Conservation (phyloP, 2,797 vertebrate species). For the Lacerta viridis region DNA sequence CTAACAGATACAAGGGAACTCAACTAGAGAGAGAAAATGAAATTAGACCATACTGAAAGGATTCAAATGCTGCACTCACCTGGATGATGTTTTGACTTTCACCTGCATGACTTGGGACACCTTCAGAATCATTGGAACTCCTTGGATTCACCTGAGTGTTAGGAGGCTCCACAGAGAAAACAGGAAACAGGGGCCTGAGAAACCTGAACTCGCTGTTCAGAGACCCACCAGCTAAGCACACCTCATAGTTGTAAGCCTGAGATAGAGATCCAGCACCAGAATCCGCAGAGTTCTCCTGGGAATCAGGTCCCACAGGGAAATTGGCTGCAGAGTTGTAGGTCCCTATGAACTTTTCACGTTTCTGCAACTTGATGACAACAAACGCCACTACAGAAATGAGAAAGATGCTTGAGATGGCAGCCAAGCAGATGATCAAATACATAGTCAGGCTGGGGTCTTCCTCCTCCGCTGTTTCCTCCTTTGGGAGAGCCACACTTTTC, state of each 20-base stretch:
- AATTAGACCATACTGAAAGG: neutral
- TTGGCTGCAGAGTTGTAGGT: slow-evolving; percentile 26
- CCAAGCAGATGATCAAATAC: slow-evolving; percentile 42
- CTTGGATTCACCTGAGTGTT: neutral
- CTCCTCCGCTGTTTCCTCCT: neutral
- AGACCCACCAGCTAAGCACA: slow-evolving; percentile 11
- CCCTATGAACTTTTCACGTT: slow-evolving; percentile 65
- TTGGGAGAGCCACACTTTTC: neutral
- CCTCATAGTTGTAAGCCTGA: slow-evolving; percentile 18
- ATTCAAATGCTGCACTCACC: neutral
- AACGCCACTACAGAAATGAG: slow-evolving; percentile 58
- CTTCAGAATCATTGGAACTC: neutral
- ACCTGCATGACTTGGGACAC: neutral
- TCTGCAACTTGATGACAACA: slow-evolving; percentile 61
- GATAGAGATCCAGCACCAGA: neutral
- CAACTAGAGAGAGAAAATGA: neutral
- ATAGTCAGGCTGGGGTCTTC: slow-evolving; percentile 14
- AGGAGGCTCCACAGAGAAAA: slow-evolving; percentile 9
- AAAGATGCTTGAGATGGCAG: slow-evolving; percentile 17
- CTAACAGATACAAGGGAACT: no score
- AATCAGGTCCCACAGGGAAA: slow-evolving; percentile 1
- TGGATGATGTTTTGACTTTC: neutral
- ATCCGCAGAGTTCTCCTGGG: neutral
- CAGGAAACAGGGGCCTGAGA: slow-evolving; percentile 11
- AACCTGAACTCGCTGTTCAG: slow-evolving; percentile 51